A percentile compares a stretch with the other conserved stretches of the same genome.
phyloP scores from a whole-genome alignment of 2,888 invertebrate genomes.

The Acanthoscelides obtectus region DNA sequence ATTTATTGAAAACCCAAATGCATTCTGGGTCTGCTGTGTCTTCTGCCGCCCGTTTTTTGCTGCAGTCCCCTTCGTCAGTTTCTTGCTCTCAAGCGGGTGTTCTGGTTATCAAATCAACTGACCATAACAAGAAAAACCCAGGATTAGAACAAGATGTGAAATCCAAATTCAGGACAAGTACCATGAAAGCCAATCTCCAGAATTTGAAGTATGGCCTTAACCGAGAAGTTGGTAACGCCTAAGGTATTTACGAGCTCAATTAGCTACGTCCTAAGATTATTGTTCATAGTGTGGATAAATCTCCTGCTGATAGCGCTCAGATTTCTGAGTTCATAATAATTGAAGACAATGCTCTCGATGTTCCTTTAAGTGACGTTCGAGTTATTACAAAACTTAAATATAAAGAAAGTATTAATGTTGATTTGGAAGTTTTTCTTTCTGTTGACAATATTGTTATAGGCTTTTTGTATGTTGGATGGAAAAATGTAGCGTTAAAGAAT shows the following conservation, averaged over 20 bases:
- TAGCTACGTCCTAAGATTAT: background rate
- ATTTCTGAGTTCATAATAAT: background rate
- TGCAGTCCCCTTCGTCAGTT: too few relatives aligned
- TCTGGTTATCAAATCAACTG: background rate
- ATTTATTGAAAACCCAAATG: too few relatives aligned
- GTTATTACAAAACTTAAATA: conserved; percentile 5
- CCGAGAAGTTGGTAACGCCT: too few relatives aligned
- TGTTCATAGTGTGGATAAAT: background rate
- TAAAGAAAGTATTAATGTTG: background rate
- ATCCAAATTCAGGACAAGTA: background rate
- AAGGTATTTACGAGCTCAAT: background rate
- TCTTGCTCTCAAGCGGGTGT: too few relatives aligned
- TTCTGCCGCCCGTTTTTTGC: too few relatives aligned
- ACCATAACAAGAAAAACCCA: background rate
- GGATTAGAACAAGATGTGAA: background rate
- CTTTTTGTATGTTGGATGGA: conserved; percentile 1
- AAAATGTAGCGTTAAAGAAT: background rate
- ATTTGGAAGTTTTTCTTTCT: background rate
- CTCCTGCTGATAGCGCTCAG: background rate
- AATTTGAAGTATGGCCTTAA: background rate
- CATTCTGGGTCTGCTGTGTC: too few relatives aligned
- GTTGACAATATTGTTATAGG: background rate
- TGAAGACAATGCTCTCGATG: background rate
- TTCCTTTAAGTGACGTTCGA: background rate
- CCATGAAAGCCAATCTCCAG: background rate